These are phyloP conservation scores for Seladonia tumulorum DNA, from an alignment of 2,888 invertebrate species.

Conservation along the genomic window DNA sequence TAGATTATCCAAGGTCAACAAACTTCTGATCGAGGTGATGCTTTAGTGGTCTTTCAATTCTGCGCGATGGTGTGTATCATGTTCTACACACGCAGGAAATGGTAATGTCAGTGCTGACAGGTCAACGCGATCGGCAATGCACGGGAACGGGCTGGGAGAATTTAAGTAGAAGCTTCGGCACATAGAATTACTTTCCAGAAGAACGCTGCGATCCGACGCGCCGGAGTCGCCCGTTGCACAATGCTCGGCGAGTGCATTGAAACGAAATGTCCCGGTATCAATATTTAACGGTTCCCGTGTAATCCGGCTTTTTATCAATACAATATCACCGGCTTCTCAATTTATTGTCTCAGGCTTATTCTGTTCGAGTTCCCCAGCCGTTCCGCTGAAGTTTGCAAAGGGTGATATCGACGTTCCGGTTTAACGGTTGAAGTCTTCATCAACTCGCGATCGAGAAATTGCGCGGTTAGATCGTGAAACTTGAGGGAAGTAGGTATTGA, in stretches of 20 bases:
- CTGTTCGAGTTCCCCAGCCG: constrained; percentile 18
- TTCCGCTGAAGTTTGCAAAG: constrained; percentile 45
- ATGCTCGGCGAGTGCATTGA: not conserved
- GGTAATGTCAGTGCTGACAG: not conserved
- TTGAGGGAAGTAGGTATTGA: constrained; percentile 49
- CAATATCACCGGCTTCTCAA: constrained; percentile 12
- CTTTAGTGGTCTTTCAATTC: not conserved
- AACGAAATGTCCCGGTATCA: not conserved
- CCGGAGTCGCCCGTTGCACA: not conserved
- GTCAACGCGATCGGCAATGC: not conserved
- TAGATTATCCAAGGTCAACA: not conserved
- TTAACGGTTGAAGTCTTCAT: constrained; percentile 58
- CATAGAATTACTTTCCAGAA: constrained; percentile 1
- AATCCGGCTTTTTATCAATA: constrained; percentile 1
- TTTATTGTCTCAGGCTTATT: constrained; percentile 41
- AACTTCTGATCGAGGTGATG: not conserved
- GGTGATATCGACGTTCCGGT: constrained; percentile 55
- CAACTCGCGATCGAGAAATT: constrained; percentile 56
- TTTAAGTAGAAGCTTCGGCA: not conserved
- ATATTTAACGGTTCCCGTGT: not conserved
- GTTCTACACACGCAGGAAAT: not conserved
- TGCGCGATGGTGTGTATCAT: not conserved
- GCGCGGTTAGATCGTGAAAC: constrained; percentile 52
- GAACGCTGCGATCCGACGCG: not conserved
- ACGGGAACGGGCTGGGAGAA: not conserved